Evolutionary conservation across 2,888 invertebrate species (phyloP).

Genomic region (Tetragonula carbonaria): DNA sequence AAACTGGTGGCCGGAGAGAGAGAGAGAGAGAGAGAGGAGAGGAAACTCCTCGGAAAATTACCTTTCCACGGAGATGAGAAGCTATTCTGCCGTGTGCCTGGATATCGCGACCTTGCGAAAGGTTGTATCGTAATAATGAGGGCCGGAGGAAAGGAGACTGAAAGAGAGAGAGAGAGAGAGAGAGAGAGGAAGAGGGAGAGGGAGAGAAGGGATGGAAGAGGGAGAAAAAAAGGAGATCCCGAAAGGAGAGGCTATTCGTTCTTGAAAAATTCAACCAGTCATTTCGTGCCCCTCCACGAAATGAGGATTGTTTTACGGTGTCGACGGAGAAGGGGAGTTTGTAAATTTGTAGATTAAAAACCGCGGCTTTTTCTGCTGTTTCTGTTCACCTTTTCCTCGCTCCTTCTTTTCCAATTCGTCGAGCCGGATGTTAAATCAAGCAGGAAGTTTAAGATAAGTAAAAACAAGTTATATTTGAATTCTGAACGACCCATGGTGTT

Average conservation of each 20-base stretch:
- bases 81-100: slow-evolving; percentile 63
- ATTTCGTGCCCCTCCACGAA: slow-evolving; percentile 26
- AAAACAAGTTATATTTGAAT: no score
- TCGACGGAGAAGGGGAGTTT: background rate
- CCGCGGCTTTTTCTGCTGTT: background rate
- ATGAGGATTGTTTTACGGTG: slow-evolving; percentile 21
- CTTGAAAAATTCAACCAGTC: slow-evolving; percentile 57
- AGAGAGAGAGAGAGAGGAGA: background rate
- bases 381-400: no score
- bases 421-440: background rate
- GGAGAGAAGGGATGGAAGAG: no score
- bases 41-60: slow-evolving; percentile 51
- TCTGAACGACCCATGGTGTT: no score
- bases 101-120: slow-evolving; percentile 66
- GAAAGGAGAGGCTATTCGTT: slow-evolving; percentile 37
- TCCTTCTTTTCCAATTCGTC: background rate
- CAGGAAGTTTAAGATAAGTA: no score
- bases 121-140: slow-evolving; percentile 67
- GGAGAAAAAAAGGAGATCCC: slow-evolving; percentile 12
- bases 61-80: slow-evolving; percentile 63
- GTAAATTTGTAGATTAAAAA: slow-evolving; percentile 20
- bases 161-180: background rate
- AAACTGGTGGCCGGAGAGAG: slow-evolving; percentile 59
- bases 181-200: background rate
- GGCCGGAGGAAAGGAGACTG: background rate